These are phyloP conservation scores for Drosophila azteca DNA, from an alignment of 1,140 invertebrate species.

Conservation along the genomic window DNA sequence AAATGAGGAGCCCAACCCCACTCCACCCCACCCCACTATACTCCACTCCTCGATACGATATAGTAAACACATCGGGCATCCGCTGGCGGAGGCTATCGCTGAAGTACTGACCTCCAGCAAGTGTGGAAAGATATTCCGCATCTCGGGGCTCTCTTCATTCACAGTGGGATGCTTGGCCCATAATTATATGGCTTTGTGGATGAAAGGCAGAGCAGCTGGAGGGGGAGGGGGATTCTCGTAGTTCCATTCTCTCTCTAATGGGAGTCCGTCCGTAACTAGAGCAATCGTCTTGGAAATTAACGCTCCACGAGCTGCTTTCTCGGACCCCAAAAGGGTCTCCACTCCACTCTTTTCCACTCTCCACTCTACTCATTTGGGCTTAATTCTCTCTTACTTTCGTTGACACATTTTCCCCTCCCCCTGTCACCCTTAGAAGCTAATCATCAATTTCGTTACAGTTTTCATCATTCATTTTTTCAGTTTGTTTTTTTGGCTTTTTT, in stretches of 20 bases:
- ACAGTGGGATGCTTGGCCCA: constrained; percentile 15
- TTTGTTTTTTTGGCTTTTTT: not conserved
- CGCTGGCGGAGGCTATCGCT: constrained; percentile 33
- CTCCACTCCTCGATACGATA: constrained; percentile 33
- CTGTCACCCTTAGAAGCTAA: constrained; percentile 42
- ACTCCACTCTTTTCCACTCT: constrained; percentile 26
- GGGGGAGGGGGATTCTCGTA: constrained; percentile 13
- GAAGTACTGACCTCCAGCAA: constrained; percentile 39
- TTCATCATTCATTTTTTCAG: constrained; percentile 26
- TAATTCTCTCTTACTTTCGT: constrained; percentile 63
- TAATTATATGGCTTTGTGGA: not conserved
- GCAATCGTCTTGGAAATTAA: constrained; percentile 39
- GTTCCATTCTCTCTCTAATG: not conserved
- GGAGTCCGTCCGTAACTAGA: constrained; percentile 34
- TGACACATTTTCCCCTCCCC: constrained; percentile 70
- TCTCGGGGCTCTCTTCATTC: constrained; percentile 14
- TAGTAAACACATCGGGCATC: constrained; percentile 48
- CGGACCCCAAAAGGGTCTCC: not conserved
- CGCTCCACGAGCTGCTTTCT: not conserved
- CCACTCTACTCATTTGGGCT: constrained; percentile 12
- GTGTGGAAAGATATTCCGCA: constrained; percentile 8
- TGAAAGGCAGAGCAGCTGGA: no score
- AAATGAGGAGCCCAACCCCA: constrained; percentile 20
- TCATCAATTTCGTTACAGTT: constrained; percentile 52
- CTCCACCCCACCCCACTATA: not conserved